A percentile compares a stretch with the other conserved stretches of the same genome.
phyloP scores from a whole-genome alignment of 2,888 invertebrate genomes.

The Sthenelais limicola region DNA sequence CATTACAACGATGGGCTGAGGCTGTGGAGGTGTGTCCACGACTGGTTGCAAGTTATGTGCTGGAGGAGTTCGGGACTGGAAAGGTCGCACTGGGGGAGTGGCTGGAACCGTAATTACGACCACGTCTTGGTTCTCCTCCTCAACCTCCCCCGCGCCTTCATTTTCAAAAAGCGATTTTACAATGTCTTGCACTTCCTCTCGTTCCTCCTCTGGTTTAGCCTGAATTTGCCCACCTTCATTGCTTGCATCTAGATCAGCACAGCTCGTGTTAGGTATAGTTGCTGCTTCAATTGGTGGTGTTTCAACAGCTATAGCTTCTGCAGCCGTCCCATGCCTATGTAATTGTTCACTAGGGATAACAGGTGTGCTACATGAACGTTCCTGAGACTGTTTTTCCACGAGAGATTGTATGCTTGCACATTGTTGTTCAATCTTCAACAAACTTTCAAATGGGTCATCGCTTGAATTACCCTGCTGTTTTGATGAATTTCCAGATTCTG shows the following conservation, averaged over 20 bases:
- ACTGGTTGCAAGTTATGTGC: no score
- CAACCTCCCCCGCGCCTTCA: neutral
- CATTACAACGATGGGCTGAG: neutral
- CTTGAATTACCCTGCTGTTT: neutral
- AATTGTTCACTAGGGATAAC: neutral
- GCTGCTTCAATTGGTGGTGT: constrained; percentile 6
- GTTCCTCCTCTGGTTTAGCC: neutral
- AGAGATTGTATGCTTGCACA: constrained; percentile 73
- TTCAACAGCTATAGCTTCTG: neutral
- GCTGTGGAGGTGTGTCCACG: no score
- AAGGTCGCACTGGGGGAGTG: neutral
- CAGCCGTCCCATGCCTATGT: neutral
- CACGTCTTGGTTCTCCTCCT: constrained; percentile 1
- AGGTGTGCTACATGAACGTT: constrained; percentile 11
- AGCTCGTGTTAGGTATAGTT: neutral
- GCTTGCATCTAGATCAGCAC: neutral
- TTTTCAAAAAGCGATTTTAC: neutral
- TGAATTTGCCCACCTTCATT: neutral
- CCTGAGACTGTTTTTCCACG: constrained; percentile 39
- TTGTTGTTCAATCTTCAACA: constrained; percentile 75
- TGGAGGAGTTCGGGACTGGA: no score
- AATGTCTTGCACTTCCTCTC: neutral
- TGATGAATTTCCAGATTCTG: neutral
- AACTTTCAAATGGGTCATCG: constrained; percentile 64
- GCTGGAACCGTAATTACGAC: neutral